phyloP scores from a whole-genome alignment of 2,797 vertebrate genomes.

The Aratinga solstitialis region DNA sequence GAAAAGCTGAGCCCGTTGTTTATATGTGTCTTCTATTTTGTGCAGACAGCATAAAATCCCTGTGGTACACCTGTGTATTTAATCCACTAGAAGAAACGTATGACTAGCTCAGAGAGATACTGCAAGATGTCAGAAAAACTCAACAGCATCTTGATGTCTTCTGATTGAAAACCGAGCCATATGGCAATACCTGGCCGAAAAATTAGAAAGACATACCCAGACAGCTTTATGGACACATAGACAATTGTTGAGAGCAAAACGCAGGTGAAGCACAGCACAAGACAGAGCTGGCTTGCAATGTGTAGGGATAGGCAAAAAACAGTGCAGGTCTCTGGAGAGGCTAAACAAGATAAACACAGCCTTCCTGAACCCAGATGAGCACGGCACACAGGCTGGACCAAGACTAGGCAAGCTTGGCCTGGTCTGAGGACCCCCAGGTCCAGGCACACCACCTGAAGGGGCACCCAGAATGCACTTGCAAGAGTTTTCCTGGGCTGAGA shows the following conservation, averaged over 20 bases:
- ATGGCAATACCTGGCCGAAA: rapidly evolving
- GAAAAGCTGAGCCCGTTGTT: neutral
- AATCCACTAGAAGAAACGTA: neutral
- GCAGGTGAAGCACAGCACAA: neutral
- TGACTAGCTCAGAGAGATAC: neutral
- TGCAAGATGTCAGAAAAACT: neutral
- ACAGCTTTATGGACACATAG: neutral
- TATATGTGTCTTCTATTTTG: neutral
- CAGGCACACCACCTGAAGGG: rapidly evolving
- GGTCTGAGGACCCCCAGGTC: neutral
- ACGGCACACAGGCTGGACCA: rapidly evolving
- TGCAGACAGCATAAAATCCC: neutral
- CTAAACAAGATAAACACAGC: rapidly evolving
- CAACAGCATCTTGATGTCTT: neutral
- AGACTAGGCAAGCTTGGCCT: neutral
- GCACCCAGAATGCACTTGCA: neutral
- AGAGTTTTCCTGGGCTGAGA: neutral
- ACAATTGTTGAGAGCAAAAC: neutral
- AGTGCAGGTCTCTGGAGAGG: neutral
- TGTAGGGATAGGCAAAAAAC: neutral
- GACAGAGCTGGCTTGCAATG: neutral
- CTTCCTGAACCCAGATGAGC: rapidly evolving
- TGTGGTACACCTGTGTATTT: neutral
- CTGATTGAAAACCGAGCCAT: neutral
- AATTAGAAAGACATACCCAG: neutral